A percentile compares a stretch with the other conserved stretches of the same genome.
Conservation (phyloP, 2,113 vertebrate genomes). For the Pelobates fuscus region DNA sequence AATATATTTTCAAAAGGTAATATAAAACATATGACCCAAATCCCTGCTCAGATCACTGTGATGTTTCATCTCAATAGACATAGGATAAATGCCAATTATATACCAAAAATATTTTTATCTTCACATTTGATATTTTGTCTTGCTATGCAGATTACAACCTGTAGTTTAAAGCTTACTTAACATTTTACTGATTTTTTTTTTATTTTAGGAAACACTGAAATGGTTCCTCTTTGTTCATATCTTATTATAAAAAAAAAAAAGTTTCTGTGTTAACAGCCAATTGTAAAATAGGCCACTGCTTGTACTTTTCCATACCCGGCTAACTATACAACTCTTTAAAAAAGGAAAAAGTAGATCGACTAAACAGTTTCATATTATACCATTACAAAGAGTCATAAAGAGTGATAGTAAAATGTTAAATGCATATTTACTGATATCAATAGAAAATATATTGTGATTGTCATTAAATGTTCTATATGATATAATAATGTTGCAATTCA, state of each 20-base stretch:
- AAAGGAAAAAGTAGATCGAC: background rate
- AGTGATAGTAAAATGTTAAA: too few species aligned
- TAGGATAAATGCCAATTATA: slow-evolving; percentile 51
- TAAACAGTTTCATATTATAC: background rate
- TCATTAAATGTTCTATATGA: too few species aligned
- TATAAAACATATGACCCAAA: slow-evolving; percentile 32
- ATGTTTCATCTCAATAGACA: slow-evolving; percentile 47
- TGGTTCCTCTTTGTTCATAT: slow-evolving; percentile 32
- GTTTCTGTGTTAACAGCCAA: slow-evolving; percentile 36
- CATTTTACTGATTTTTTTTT: slow-evolving; percentile 29
- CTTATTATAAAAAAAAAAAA: slow-evolving; percentile 41
- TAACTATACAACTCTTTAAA: slow-evolving; percentile 9
- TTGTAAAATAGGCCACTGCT: slow-evolving; percentile 45
- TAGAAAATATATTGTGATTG: too few species aligned
- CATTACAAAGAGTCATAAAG: too few species aligned
- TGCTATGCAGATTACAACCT: slow-evolving; percentile 45
- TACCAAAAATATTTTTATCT: slow-evolving; percentile 42
- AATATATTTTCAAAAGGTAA: slow-evolving; percentile 5
- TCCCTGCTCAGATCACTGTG: slow-evolving; percentile 37
- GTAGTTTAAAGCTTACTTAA: slow-evolving; percentile 45
- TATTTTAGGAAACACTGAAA: slow-evolving; percentile 43
- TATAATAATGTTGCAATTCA: too few species aligned
- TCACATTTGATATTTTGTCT: slow-evolving; percentile 44
- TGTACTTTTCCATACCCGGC: background rate
- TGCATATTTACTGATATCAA: too few species aligned